phyloP scores from a whole-genome alignment of 1,140 invertebrate species.

The Plectrocnemia conspersa region DNA sequence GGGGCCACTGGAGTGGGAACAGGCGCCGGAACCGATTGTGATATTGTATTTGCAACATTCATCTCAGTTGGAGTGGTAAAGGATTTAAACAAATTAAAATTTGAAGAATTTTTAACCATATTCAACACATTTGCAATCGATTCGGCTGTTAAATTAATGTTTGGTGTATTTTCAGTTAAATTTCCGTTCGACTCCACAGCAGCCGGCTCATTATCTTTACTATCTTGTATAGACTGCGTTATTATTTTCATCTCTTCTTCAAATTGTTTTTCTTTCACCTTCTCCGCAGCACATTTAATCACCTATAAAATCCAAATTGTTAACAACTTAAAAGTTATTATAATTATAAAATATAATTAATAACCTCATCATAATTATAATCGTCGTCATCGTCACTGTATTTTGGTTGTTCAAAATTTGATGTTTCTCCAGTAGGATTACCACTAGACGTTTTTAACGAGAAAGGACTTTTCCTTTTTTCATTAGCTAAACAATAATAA shows the following conservation, averaged over 20 bases:
- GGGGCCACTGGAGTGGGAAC: too few species aligned
- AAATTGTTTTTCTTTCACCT: conserved; percentile 31
- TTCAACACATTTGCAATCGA: conserved; percentile 6
- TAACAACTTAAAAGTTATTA: conserved; percentile 1
- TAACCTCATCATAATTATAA: conserved; percentile 33
- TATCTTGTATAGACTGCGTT: conserved; percentile 23
- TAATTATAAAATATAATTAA: neutral
- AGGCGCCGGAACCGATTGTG: too few species aligned
- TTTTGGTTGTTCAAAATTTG: conserved; percentile 11
- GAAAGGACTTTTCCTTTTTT: neutral
- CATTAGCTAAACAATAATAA: neutral
- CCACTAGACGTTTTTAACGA: neutral
- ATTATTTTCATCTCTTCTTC: conserved; percentile 29
- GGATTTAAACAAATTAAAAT: neutral
- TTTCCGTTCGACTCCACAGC: neutral
- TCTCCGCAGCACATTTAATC: conserved; percentile 30
- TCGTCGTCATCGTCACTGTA: conserved; percentile 33
- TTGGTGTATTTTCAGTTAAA: neutral
- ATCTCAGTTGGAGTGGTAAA: neutral
- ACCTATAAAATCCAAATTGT: conserved; percentile 21
- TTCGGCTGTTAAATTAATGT: neutral
- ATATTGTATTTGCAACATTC: neutral
- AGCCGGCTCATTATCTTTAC: neutral
- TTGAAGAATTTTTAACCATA: conserved; percentile 9
- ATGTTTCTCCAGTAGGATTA: neutral